These are phyloP conservation scores for Clavelina lepadiformis DNA, from an alignment of 23 tunicate species.

Conservation along the genomic window DNA sequence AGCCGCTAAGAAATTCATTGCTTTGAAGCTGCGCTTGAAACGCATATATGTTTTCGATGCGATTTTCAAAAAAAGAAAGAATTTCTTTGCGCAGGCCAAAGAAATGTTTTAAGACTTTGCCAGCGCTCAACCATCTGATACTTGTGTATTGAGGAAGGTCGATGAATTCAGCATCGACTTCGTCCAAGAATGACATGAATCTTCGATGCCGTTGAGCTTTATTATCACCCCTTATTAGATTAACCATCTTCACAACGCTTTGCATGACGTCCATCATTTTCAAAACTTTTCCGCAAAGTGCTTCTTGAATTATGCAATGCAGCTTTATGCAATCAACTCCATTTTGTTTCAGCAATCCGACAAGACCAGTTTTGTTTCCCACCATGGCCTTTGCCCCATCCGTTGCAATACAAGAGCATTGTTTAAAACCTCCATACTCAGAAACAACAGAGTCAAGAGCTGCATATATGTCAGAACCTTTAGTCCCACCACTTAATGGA, in stretches of 20 bases:
- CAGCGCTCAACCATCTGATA: slow-evolving; percentile 15
- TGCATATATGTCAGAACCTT: slow-evolving; percentile 16
- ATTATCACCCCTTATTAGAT: slow-evolving; percentile 14
- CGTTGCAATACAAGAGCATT: slow-evolving; percentile 6
- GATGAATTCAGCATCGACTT: slow-evolving; percentile 11
- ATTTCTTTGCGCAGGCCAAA: slow-evolving; percentile 21
- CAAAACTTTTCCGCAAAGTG: slow-evolving; percentile 26
- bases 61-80: slow-evolving; percentile 20
- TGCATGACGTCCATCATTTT: slow-evolving; percentile 18
- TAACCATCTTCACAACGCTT: slow-evolving; percentile 14
- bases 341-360: slow-evolving; percentile 9
- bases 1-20: slow-evolving; percentile 8
- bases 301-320: slow-evolving; percentile 20
- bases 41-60: slow-evolving; percentile 1
- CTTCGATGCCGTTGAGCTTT: slow-evolving; percentile 14
- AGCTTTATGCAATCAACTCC: slow-evolving; percentile 6
- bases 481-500: slow-evolving; percentile 12
- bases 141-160: not conserved
- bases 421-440: slow-evolving; percentile 4
- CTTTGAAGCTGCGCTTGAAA: slow-evolving; percentile 25
- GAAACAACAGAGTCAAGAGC: slow-evolving; percentile 18
- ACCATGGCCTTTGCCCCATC: slow-evolving; percentile 3
- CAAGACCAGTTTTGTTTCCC: slow-evolving; percentile 12
- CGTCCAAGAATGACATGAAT: not conserved
- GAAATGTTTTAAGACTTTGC: slow-evolving; percentile 11